A percentile compares a stretch with the other conserved stretches of the same genome.
phyloP scores from a whole-genome alignment of 2,888 invertebrate genomes.

The Encarsia formosa region DNA sequence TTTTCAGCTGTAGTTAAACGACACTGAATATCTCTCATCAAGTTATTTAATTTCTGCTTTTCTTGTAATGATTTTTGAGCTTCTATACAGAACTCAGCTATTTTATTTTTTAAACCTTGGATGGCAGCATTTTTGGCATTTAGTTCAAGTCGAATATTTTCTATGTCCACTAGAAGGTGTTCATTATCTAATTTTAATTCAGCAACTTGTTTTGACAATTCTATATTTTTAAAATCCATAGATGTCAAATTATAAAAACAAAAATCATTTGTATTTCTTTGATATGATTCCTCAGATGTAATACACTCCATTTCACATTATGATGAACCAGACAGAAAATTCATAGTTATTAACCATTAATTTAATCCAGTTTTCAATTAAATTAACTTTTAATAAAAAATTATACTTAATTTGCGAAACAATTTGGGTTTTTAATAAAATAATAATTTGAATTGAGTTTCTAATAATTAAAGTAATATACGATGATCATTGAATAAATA shows the following conservation, averaged over 20 bases:
- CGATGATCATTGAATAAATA: too few species aligned
- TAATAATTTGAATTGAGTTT: too few species aligned
- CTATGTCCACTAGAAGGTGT: slow-evolving; percentile 36
- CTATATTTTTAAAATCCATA: slow-evolving; percentile 37
- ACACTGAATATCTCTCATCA: slow-evolving; percentile 33
- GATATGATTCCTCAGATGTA: slow-evolving; percentile 38
- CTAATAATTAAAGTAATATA: too few species aligned
- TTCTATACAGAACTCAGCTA: slow-evolving; percentile 39
- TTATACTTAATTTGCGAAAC: not conserved
- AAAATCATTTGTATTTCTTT: slow-evolving; percentile 37
- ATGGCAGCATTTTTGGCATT: slow-evolving; percentile 41
- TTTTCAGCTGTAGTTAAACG: slow-evolving; percentile 32
- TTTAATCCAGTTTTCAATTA: not conserved
- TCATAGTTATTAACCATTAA: too few species aligned
- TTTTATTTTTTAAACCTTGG: slow-evolving; percentile 39
- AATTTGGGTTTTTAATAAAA: too few species aligned
- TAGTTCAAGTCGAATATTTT: slow-evolving; percentile 37
- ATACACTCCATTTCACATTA: slow-evolving; percentile 37
- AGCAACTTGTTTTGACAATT: slow-evolving; percentile 35
- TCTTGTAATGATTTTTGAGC: slow-evolving; percentile 37
- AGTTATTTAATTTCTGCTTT: slow-evolving; percentile 36
- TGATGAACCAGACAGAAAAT: slow-evolving; percentile 35
- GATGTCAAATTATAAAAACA: slow-evolving; percentile 33
- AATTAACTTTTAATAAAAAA: not conserved
- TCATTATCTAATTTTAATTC: slow-evolving; percentile 40